These are phyloP conservation scores for Trilocha varians DNA, from an alignment of 2,888 invertebrate genomes.

Conservation along the genomic window DNA sequence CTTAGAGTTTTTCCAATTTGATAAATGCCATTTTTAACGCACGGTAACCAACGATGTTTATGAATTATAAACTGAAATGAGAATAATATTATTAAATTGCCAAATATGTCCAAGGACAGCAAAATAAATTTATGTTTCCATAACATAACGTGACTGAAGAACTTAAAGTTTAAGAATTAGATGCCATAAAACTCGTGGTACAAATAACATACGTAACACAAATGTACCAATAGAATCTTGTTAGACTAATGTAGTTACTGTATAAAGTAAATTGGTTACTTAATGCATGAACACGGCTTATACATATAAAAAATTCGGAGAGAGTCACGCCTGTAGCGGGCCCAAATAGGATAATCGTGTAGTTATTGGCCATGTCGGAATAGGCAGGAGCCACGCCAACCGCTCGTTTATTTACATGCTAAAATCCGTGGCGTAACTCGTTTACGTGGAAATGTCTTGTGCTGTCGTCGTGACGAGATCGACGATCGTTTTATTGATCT, in stretches of 20 bases:
- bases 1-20: too few species aligned
- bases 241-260: slow-evolving; percentile 17
- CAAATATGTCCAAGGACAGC: too few species aligned
- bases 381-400: slow-evolving; percentile 66
- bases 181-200: background rate
- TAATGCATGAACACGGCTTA: slow-evolving; percentile 29
- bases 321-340: slow-evolving; percentile 54
- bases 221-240: slow-evolving; percentile 10
- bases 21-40: too few species aligned
- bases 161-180: background rate
- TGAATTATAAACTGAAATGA: background rate
- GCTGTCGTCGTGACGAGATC: slow-evolving; percentile 27
- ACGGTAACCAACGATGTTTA: background rate
- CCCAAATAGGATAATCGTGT: slow-evolving; percentile 63
- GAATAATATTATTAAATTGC: too few species aligned
- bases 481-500: slow-evolving; percentile 20
- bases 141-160: background rate
- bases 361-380: slow-evolving; percentile 60
- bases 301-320: slow-evolving; percentile 40
- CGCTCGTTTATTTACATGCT: slow-evolving; percentile 63
- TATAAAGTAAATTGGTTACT: slow-evolving; percentile 16
- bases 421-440: slow-evolving; percentile 38
- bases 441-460: slow-evolving; percentile 51
- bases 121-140: background rate
- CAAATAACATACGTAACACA: background rate